phyloP scores from a whole-genome alignment of 2,888 invertebrate species.

The Oligia fasciuncula region DNA sequence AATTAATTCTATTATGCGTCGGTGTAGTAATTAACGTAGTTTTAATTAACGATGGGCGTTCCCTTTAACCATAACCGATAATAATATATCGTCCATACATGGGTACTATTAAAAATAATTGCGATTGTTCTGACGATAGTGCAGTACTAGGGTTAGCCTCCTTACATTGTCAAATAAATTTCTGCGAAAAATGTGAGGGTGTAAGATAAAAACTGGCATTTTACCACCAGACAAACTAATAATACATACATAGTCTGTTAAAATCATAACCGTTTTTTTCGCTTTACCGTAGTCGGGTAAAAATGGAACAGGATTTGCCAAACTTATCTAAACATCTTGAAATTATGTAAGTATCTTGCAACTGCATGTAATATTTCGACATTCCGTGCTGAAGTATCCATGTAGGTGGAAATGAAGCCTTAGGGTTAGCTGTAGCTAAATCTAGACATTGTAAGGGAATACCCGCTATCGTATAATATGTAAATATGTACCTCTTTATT shows the following conservation, averaged over 20 bases:
- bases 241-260: neutral
- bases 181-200: neutral
- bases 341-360: too few relatives aligned
- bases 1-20: neutral
- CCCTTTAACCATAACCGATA: neutral
- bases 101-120: neutral
- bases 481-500: neutral
- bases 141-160: too few relatives aligned
- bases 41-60: neutral
- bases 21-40: neutral
- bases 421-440: too few relatives aligned
- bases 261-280: neutral
- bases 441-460: too few relatives aligned
- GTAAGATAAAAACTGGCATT: neutral
- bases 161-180: neutral
- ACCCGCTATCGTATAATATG: too few relatives aligned
- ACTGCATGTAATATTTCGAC: too few relatives aligned
- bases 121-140: neutral
- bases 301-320: too few relatives aligned
- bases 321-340: too few relatives aligned
- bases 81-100: neutral
- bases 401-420: too few relatives aligned
- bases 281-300: neutral
- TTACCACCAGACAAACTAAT: neutral
- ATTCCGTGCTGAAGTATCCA: too few relatives aligned